Evolutionary conservation across 23 tunicate genomes (phyloP), one percentile per base, ranked within the genome.

Genomic region (Corella eumyota): DNA sequence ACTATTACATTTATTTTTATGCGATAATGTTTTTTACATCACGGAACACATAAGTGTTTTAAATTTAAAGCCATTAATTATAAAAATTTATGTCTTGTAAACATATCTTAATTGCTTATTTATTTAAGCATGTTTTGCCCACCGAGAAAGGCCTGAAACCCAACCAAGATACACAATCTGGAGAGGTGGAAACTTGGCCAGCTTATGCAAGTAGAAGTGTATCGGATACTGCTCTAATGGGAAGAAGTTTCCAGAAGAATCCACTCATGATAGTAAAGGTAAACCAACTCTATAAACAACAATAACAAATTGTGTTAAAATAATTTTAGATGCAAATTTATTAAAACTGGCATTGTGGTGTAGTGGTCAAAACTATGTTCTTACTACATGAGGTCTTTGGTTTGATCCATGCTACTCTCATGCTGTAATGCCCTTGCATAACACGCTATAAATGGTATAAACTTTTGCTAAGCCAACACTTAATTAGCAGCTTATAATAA

Each of bases 121-220:
- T 35, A 30, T 67, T 78, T 24, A 47, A 88, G 96, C 96, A 88
- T 62, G 21, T 72, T 19, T 56, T 88, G 13, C 96, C 96, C 19
- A 32, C 68, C 30, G 69, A 79, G 48, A 57, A 70, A 33, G 68
- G 71, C 56, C 48, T 88, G 22, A 65, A 68, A 47, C 96, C 96
- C 0, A 69, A 69, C 4, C 73, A 72, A 67, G 96, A 88, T 53
- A 88, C 96, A 34, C 57, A 72, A 47, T 64, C 90, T 23, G 96
- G 96, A 3, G 83, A 78, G 37, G 62, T 88, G 7, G 96, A 88
- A 36, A 60, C 96, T 34, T 88, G 96, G 96, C 96, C 96, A 2
- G 96, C 96, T 7, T 79, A 88, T 60, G 96, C 96, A 13, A 88
- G 96, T 45, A 56, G 76, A 21, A 72, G 68, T 69, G 58, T 84